Base-by-base conservation (phyloP, 2,797 vertebrate species). In the Orientallactaga sibirica region DNA sequence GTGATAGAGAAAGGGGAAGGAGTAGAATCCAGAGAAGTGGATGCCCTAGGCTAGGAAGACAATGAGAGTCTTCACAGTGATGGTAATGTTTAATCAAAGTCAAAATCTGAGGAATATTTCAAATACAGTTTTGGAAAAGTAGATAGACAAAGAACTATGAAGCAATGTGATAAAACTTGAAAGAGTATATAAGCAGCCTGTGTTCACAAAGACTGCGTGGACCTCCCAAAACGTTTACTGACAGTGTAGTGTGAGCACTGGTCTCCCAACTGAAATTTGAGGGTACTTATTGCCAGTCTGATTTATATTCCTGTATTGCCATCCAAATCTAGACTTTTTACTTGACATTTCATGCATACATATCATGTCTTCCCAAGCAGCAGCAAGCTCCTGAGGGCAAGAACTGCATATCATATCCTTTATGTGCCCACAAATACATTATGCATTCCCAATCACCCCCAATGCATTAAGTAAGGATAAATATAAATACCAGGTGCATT, bases 291-390 rank as follows among this genome's bases (percentile, higher is more conserved):
- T 96, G 76, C 77, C 83, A 70, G 82, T 93, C 90, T 96, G 91
- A 97, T 96, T 95, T 95, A 92, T 95, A 94, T 90, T 94, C 79
- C 74, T 92, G 83, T 78, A 89, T 92, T 95, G 76, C 74, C 91
- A 94, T 94, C 96, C 92, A 93, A 96, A 96, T 97, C 68, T 82
- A 87, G 80, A 91, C 87, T 94, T 93, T 95, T 94, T 95, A 96
- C 97, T 96, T 95, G 96, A 95, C 88, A 92, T 93, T 95, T 95
- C 88, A 87, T 94, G 81, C 86, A 94, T 93, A 93, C 92, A 95
- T 90, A 95, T 95, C 90, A 93, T 88, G 80, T 94, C 88, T 96
- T 95, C 68, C 74, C 94, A 95, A 97, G 94, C 90, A 97, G 93
- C 84, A 91, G 95, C 80, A 92, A 94, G 95, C 74, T 94, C 96